A percentile compares a stretch with the other conserved stretches of the same genome.
Evolutionary conservation across 2,888 invertebrate genomes (phyloP).

Genomic region (Siphlonurus alternatus): DNA sequence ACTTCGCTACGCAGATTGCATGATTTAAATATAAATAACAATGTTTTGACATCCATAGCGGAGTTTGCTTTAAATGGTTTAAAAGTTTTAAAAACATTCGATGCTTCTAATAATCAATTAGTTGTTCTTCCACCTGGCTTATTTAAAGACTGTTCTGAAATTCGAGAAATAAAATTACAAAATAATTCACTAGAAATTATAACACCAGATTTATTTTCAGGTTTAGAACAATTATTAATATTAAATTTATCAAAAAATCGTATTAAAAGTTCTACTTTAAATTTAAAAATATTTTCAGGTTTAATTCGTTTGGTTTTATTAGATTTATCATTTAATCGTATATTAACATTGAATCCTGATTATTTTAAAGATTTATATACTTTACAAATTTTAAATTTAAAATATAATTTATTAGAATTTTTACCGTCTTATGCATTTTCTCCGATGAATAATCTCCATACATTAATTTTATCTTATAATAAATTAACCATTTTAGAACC

Average conservation of each 20-base stretch:
- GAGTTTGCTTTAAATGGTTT: conserved; percentile 68
- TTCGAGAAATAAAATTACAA: conserved; percentile 78
- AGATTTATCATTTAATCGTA: conserved; percentile 69
- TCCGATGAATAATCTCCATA: conserved; percentile 83
- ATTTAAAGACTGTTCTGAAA: conserved; percentile 59
- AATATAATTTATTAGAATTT: conserved; percentile 65
- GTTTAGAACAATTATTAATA: conserved; percentile 61
- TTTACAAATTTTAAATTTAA: conserved; percentile 67
- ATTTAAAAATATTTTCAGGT: conserved; percentile 68
- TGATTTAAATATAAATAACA: conserved; percentile 68
- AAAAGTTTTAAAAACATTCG: conserved; percentile 65
- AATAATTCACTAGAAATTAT: conserved; percentile 80
- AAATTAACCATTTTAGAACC: conserved; percentile 70
- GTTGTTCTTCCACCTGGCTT: conserved; percentile 68
- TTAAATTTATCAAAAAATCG: conserved; percentile 75
- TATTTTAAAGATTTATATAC: conserved; percentile 76
- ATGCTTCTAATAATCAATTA: conserved; percentile 80
- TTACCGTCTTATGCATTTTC: conserved; percentile 78
- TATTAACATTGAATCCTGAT: conserved; percentile 62
- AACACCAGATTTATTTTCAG: conserved; percentile 61
- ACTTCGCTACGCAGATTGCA: conserved; percentile 59
- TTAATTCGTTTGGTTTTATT: conserved; percentile 74
- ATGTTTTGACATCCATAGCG: conserved; percentile 75
- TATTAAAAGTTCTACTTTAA: conserved; percentile 73
- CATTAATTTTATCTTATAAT: conserved; percentile 71